Evolutionary conservation across 2,113 vertebrate species (phyloP), one percentile per base, ranked within the genome.

Genomic region (Bufo bufo): DNA sequence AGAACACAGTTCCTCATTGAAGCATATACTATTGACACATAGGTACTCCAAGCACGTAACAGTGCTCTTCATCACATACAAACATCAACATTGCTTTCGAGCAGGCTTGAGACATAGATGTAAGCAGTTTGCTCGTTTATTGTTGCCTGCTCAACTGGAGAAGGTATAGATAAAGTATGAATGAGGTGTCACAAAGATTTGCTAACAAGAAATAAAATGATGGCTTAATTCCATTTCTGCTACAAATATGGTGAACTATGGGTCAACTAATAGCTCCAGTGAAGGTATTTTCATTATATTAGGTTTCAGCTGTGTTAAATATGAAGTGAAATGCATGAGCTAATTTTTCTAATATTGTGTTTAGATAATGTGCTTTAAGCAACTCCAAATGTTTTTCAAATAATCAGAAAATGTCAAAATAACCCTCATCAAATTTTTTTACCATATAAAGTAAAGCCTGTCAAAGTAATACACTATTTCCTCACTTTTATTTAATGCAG

Each of bases 341-440:
- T n/a, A 11, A 13, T 74, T 90, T 94, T 94, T 93, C 94, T 94
- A 95, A 92, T 93, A 93, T 93, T 94, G 94, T 94, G 94, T 91
- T 93, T 94, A 91, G 93, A 95, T 85, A 85, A 74, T 85, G 83
- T 75, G 50, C 7, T 74, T 75, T 72, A 85, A 85, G 58, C 69
- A 72, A 58, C 17, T 56, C 83, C 33, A 20, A 85, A 85, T 85
- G 56, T 17, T 85, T 85, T 85, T 75, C 66, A 59, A 85, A 75
- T 85, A 72, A 85, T 75, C 69, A 58, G 33, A 85, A 85, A 74
- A 74, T 72, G 52, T 83, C 66, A 84, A 74, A 71, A 84, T 74
- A 85, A 17, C 23, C 69, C 19, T 3, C 69, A 59, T 85, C 54
- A 52, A 74, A 74, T 85, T 75, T 58, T 74, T 75, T 85, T 59